A percentile compares a stretch with the other conserved stretches of the same genome.
Conservation (phyloP, 2,888 invertebrate genomes). For the Lasioglossum vierecki region DNA sequence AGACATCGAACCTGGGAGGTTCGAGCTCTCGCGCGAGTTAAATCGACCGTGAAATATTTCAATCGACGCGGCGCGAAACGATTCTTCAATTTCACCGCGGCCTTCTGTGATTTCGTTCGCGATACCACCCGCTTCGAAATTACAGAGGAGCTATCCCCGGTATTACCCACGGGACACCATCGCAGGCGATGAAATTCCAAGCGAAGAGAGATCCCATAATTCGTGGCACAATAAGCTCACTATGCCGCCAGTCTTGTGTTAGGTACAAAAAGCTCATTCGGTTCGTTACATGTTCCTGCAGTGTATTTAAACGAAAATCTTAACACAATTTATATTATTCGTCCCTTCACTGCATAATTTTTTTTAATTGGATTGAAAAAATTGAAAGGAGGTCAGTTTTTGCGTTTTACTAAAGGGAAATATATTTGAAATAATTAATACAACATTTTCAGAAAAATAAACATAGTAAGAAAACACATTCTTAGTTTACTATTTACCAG, state of each 20-base stretch:
- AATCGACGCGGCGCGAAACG: background rate
- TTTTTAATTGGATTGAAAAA: too few relatives aligned
- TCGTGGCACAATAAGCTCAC: background rate
- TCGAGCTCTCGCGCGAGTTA: background rate
- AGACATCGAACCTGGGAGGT: background rate
- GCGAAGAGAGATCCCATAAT: constrained; percentile 2
- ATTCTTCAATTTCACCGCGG: background rate
- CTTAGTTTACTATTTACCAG: too few relatives aligned
- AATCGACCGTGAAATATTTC: background rate
- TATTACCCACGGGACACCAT: background rate
- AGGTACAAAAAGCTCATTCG: too few relatives aligned
- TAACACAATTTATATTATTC: too few relatives aligned
- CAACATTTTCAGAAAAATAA: too few relatives aligned
- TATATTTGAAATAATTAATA: too few relatives aligned
- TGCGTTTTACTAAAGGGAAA: too few relatives aligned
- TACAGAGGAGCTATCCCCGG: background rate
- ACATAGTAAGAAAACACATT: too few relatives aligned
- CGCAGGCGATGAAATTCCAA: background rate
- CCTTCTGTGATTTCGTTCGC: background rate
- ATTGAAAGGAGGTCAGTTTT: too few relatives aligned
- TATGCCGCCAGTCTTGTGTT: background rate
- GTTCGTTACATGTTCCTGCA: too few relatives aligned
- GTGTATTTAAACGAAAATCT: too few relatives aligned
- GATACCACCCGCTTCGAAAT: background rate
- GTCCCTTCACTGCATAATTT: too few relatives aligned